phyloP scores from a whole-genome alignment of 1,140 invertebrate species.

The Drosophila obscura region DNA sequence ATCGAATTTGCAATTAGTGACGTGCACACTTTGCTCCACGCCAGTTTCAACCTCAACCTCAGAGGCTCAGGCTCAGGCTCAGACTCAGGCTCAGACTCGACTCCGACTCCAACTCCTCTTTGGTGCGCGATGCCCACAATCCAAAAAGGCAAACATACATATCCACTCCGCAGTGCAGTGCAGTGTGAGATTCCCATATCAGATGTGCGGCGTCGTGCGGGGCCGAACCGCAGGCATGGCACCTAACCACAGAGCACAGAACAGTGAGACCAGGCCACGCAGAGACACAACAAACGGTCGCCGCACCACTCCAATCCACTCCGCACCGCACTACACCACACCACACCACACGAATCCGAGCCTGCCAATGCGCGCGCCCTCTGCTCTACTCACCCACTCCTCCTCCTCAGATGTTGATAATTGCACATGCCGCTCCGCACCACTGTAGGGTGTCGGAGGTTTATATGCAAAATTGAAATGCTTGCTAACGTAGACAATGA shows the following conservation, averaged over 20 bases:
- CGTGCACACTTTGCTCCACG: constrained; percentile 74
- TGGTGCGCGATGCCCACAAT: constrained; percentile 29
- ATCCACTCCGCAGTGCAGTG: constrained; percentile 31
- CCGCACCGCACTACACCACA: constrained; percentile 3
- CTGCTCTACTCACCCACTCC: constrained; percentile 36
- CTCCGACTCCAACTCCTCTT: constrained; percentile 28
- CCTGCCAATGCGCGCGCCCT: constrained; percentile 27
- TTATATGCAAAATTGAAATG: constrained; percentile 55
- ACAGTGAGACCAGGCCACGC: constrained; percentile 29
- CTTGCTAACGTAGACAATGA: constrained; percentile 42
- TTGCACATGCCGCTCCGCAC: constrained; percentile 41
- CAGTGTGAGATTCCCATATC: constrained; percentile 69
- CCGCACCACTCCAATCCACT: constrained; percentile 15
- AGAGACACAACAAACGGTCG: constrained; percentile 54
- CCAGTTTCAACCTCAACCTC: constrained; percentile 25
- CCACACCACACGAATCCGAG: constrained; percentile 30
- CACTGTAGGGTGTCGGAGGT: constrained; percentile 34
- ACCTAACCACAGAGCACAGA: constrained; percentile 50
- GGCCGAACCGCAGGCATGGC: constrained; percentile 55
- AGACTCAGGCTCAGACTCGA: constrained; percentile 4
- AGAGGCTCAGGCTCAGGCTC: constrained; percentile 5
- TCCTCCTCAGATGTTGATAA: constrained; percentile 39
- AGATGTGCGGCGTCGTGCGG: constrained; percentile 58
- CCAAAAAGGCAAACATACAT: constrained; percentile 48
- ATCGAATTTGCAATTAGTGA: constrained; percentile 84